Evolutionary conservation across 2,797 vertebrate species (phyloP).

Genomic region (Novumbra hubbsi): DNA sequence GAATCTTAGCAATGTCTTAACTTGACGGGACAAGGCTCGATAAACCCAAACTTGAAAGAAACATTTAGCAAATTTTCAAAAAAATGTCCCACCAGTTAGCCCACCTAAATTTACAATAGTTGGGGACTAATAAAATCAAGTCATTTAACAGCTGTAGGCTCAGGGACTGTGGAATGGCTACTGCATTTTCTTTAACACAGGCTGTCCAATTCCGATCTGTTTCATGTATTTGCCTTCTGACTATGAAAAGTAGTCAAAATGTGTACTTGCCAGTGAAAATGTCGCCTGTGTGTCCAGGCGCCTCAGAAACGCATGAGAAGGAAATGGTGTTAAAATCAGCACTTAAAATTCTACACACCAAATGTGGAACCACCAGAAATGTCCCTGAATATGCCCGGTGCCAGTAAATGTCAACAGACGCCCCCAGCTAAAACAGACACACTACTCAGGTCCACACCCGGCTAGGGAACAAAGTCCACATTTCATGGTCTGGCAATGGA

Average conservation of each 20-base stretch:
- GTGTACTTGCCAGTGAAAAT: too few relatives aligned
- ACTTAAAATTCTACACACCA: slow-evolving; percentile 15
- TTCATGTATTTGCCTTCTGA: too few relatives aligned
- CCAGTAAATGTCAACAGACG: slow-evolving; percentile 22
- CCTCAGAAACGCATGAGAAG: neutral
- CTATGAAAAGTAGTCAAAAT: too few relatives aligned
- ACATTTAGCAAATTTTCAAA: slow-evolving; percentile 47
- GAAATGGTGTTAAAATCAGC: slow-evolving; percentile 20
- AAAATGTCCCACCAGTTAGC: too few relatives aligned
- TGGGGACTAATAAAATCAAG: too few relatives aligned
- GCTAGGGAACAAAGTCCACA: slow-evolving; percentile 57
- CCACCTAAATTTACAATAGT: too few relatives aligned
- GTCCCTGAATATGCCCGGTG: slow-evolving; percentile 20
- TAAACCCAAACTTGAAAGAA: slow-evolving; percentile 50
- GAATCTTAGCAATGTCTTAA: slow-evolving; percentile 69
- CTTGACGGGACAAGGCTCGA: slow-evolving; percentile 49
- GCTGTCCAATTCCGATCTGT: too few relatives aligned
- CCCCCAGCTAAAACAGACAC: slow-evolving; percentile 21
- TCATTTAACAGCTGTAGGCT: too few relatives aligned
- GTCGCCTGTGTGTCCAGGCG: neutral
- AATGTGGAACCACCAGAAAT: slow-evolving; percentile 25
- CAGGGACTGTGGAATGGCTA: too few relatives aligned
- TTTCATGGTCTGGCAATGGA: slow-evolving; percentile 41
- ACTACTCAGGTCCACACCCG: slow-evolving; percentile 9
- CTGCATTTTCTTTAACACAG: too few relatives aligned